Evolutionary conservation across 2,113 vertebrate genomes (phyloP), one percentile per base, ranked within the genome.

Genomic region (Climacteris rufus): DNA sequence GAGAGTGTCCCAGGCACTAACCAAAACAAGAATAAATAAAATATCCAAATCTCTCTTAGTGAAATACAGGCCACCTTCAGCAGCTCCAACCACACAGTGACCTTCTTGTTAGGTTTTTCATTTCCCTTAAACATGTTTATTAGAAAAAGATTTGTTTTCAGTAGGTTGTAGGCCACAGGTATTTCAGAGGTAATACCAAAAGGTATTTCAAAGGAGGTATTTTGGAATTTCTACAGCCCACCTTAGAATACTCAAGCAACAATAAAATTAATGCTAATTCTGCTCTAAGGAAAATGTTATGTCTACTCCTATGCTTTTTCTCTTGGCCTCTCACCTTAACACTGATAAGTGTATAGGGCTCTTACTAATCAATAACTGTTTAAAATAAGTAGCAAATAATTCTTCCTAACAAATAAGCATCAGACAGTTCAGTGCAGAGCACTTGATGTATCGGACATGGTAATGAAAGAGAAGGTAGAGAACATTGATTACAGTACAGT

Each of bases 381-480:
- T 37, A 31, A 49, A 86, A 64, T 53, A 90, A 76, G 23, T 33
- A 71, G n/a, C 24, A 83, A 83, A 60, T 56, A 80, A 76, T 56
- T 90, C 53, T 92, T 56, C 35, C n/a, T 50, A 64, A 65, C 12
- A 88, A 75, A 71, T 39, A 87, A 85, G 25, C 49, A 68, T 42
- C 37, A 39, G 83, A 30, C 12, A 74, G 60, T 71, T 81, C 42
- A 78, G 52, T 44, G 56, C 47, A 74, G 65, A 54, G 23, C 6
- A 82, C 25, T 6, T 69, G 19, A 57, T n/a, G 2, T 23, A 60
- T 14, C 0, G 0, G 64, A 45, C 21, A 18, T 4, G 61, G 49
- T 22, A 76, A 72, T 49, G 15, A 64, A 71, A 65, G 23, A 81
- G 39, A 72, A 81, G 15, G 53, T 17, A 87, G 35, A 83, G 25